Conservation (phyloP, 2,113 vertebrate genomes). For the Callithrix jacchus region DNA sequence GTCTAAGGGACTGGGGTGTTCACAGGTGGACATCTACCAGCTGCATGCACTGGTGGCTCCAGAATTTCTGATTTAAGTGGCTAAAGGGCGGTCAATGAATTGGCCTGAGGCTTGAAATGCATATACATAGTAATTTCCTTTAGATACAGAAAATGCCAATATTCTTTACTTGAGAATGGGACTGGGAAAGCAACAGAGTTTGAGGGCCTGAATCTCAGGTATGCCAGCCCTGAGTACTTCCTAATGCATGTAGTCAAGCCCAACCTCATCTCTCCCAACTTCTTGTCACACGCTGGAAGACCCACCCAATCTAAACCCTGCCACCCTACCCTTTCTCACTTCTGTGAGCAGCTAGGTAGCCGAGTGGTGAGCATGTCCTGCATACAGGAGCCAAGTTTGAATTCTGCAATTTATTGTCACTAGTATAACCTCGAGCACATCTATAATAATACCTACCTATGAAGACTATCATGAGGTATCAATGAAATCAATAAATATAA, state of each 20-base stretch:
- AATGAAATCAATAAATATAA: background rate
- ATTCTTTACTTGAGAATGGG: background rate
- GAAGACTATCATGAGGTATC: background rate
- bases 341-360: background rate
- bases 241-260: background rate
- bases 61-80: background rate
- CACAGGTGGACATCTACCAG: too few species aligned
- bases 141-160: background rate
- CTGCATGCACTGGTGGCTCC: background rate
- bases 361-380: background rate
- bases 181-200: background rate
- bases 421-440: background rate
- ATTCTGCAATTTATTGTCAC: background rate
- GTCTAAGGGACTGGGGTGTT: background rate
- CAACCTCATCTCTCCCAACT: background rate
- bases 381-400: background rate
- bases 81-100: background rate
- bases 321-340: background rate
- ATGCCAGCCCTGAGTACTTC: background rate
- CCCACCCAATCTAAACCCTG: background rate
- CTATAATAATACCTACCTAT: background rate
- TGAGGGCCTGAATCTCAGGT: background rate
- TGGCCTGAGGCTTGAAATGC: background rate
- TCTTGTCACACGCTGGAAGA: background rate
- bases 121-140: background rate